These are phyloP conservation scores for Brenthis hecate DNA, from an alignment of 2,888 invertebrate genomes.

Conservation along the genomic window DNA sequence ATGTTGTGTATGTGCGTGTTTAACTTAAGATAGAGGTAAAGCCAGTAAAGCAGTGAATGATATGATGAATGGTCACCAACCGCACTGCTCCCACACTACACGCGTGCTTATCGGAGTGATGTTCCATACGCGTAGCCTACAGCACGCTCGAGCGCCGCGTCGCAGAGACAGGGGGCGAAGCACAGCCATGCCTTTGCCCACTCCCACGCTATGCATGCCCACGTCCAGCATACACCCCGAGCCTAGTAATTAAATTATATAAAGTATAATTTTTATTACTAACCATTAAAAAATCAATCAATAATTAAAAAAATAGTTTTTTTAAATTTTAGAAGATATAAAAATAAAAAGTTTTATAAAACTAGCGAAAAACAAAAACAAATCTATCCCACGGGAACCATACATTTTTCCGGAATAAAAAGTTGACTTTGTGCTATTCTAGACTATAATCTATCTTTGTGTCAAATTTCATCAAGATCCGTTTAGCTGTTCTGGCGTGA, in stretches of 20 bases:
- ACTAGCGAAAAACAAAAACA: too few relatives aligned
- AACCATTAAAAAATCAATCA: not conserved
- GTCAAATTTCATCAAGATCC: too few relatives aligned
- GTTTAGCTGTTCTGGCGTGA: too few relatives aligned
- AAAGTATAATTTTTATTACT: conserved; percentile 36
- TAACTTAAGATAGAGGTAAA: too few relatives aligned
- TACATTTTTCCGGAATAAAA: too few relatives aligned
- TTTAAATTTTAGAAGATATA: too few relatives aligned
- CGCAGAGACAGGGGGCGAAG: conserved; percentile 56
- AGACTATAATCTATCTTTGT: too few relatives aligned
- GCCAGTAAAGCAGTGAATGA: not conserved
- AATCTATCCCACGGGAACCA: too few relatives aligned
- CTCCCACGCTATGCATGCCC: not conserved
- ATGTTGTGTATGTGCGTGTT: too few relatives aligned
- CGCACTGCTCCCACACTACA: conserved; percentile 53
- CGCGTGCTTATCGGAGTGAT: conserved; percentile 57
- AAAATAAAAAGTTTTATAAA: too few relatives aligned
- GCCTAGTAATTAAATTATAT: conserved; percentile 49
- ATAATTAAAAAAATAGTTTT: too few relatives aligned
- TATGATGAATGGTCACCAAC: not conserved
- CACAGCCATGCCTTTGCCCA: conserved; percentile 46
- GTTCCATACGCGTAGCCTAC: conserved; percentile 56
- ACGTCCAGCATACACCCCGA: conserved; percentile 13
- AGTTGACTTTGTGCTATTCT: too few relatives aligned
- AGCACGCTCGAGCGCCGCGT: conserved; percentile 48